A percentile compares a stretch with the other conserved stretches of the same genome.
These are phyloP conservation scores for Apodemus agrarius DNA, from an alignment of 2,797 vertebrate species.

Conservation along the genomic window DNA sequence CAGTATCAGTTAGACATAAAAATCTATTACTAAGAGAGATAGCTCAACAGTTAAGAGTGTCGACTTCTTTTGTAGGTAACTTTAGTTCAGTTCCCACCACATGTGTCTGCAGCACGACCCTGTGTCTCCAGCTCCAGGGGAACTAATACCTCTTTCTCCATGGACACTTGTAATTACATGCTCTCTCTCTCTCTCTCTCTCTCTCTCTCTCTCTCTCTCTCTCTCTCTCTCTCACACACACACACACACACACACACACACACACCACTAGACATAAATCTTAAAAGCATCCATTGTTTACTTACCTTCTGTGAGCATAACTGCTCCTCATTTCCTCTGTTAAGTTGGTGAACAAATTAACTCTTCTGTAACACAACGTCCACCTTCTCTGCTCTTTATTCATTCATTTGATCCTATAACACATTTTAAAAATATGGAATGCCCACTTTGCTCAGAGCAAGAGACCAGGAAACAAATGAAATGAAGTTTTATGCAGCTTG, in stretches of 20 bases:
- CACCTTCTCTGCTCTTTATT: background rate
- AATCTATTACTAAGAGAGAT: background rate
- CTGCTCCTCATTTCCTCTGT: background rate
- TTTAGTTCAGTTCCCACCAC: background rate
- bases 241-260: background rate
- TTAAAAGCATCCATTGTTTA: background rate
- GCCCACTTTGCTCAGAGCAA: background rate
- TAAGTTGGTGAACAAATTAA: background rate
- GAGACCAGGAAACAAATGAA: background rate
- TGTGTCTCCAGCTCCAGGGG: background rate
- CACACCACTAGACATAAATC: background rate
- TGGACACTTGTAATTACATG: background rate
- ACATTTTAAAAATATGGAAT: background rate
- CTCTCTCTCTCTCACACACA: background rate
- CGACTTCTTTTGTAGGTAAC: background rate
- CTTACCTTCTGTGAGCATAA: background rate
- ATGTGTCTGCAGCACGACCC: background rate
- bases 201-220: background rate
- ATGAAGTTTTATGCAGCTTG: background rate
- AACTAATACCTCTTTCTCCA: background rate
- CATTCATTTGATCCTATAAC: background rate
- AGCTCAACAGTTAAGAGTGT: background rate
- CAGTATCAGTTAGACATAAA: background rate
- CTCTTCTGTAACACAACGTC: rapidly evolving
- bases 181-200: background rate